Evolutionary conservation across 2,797 vertebrate species (phyloP), one percentile per base, ranked within the genome.

Genomic region (Cirrhinus molitorella): DNA sequence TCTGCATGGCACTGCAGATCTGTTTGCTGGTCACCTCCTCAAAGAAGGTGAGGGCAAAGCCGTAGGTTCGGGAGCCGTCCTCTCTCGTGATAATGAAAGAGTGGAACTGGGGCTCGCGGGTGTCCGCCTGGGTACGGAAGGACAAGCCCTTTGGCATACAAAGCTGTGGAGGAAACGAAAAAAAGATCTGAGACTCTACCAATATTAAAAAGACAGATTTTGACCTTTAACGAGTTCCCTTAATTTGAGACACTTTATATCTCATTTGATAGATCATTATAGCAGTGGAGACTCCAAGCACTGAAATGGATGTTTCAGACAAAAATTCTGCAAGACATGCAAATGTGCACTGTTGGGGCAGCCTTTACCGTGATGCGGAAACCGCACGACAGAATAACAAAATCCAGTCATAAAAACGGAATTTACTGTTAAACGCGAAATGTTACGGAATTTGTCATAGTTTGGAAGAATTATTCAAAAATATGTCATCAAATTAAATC

Each of bases 1-100:
- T 99, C 95, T 99, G 98, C 98, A 99, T 99, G 76, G 98, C 98
- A 57, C 97, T 98, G 95, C 98, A 99, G 94, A 99, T 99, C 96
- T 99, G 98, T 91, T 97, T 98, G 92, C 98, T 99, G 89, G 97
- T 98, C 94, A 99, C 98, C 89, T 99, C 98, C 92, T 99, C 98
- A 23, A 97, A 99, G 95, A 99, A 99, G 0, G 98, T 99, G 91
- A 99, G 97, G 57, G 98, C 95, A 84, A 99, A 99, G 84, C 98
- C 98, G 70, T 99, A 99, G 86, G 98, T 99, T 88, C 98, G 95
- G 21, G 98, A 99, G 91, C 98, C 98, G 80, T 99, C 98, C 94
- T 99, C 98, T 80, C 98, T 96, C 45, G 98, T 99, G 92, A 99
- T 99, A 90, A 99, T 99, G 79, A 97, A 99, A 37, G 98, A 97